Evolutionary conservation across 2,888 invertebrate species (phyloP).

Genomic region (Cryptocheilus praepositus): DNA sequence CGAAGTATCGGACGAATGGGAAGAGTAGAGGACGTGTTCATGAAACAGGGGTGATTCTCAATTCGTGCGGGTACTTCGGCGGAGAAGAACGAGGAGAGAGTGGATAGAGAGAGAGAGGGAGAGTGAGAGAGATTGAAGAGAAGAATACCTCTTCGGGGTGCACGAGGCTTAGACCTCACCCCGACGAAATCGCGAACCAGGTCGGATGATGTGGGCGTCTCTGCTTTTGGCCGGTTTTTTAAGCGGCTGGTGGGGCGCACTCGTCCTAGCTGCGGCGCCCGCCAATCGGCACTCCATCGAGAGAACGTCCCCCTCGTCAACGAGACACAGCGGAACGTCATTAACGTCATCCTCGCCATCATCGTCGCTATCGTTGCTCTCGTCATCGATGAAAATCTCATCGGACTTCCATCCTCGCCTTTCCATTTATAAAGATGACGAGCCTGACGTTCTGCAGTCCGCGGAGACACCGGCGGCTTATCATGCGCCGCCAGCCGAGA

Average conservation of each 20-base stretch:
- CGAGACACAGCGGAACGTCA: conserved; percentile 8
- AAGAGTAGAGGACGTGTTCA: conserved; percentile 17
- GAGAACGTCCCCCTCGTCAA: conserved; percentile 35
- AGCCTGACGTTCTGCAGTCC: background rate
- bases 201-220: conserved; percentile 72
- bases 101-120: conserved; percentile 16
- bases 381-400: conserved; percentile 1
- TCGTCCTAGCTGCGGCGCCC: conserved; percentile 66
- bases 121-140: conserved; percentile 25
- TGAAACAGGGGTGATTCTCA: conserved; percentile 11
- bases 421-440: background rate
- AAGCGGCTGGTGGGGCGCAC: conserved; percentile 72
- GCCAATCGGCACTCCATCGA: conserved; percentile 57
- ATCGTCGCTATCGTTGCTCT: background rate
- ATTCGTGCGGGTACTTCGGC: conserved; percentile 10
- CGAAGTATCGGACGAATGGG: conserved; percentile 5
- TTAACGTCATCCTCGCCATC: background rate
- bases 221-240: conserved; percentile 72
- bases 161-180: conserved; percentile 60
- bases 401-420: background rate
- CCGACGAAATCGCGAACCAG: conserved; percentile 58
- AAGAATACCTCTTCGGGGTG: conserved; percentile 49
- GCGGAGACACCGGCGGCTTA: background rate
- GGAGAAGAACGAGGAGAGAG: conserved; percentile 4
- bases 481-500: background rate